Evolutionary conservation across 2,113 vertebrate species (phyloP), one percentile per base, ranked within the genome.

Genomic region (Okapia johnstoni): DNA sequence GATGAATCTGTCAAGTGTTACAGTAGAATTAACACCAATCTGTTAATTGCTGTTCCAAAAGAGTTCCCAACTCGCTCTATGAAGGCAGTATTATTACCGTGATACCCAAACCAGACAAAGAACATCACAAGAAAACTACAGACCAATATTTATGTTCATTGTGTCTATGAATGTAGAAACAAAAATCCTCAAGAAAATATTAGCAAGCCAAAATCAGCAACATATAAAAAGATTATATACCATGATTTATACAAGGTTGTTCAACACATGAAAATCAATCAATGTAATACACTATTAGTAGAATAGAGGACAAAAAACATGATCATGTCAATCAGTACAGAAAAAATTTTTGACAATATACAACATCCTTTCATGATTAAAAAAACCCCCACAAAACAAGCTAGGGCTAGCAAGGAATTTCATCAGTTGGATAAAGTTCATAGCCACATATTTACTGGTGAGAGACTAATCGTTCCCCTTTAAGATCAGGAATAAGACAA

Each of bases 131-230:
- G 19, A 50, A 94, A 80, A 91, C 54, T 90, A 55, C 13, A 76
- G 23, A 60, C 6, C 8, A 50, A 3, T 89, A 70, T 81, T 55
- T 90, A 55, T 76, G 33, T 73, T 87, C 52, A 66, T 33, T 92
- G 43, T 70, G 19, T 87, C 50, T n/a, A 76, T 87, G n/a, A 84
- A 84, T 87, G 50, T 36, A 84, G 70, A 84, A 17, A 76, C 48
- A 83, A 50, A 96, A 91, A 33, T 88, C 16, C 61, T 97, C 48
- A 91, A 55, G 54, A 83, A 88, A 94, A 93, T 83, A 43, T 58
- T 88, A 91, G 48, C 23, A 84, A 84, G 94, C 11, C 10, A 54
- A 50, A 84, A 66, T 84, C 43, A 70, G 81, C 40, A 94, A 26
- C 12, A 40, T 66, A 83, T 17, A 76, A 48, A 58, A 88, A 79